phyloP scores from a whole-genome alignment of 2,888 invertebrate genomes.

The Reticulitermes lucifugus region DNA sequence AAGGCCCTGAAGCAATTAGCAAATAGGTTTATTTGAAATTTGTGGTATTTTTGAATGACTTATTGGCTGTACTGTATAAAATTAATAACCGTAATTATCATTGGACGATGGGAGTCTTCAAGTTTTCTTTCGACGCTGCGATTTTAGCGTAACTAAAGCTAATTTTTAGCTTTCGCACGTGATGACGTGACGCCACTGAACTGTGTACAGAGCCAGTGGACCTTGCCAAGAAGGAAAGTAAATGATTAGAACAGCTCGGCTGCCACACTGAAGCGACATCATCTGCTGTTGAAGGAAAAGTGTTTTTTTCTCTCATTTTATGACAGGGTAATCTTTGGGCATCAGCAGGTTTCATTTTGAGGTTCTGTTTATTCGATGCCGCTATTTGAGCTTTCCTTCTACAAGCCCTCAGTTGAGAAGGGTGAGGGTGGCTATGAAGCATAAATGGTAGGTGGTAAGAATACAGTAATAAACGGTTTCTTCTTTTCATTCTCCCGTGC shows the following conservation, averaged over 20 bases:
- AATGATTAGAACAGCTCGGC: not conserved
- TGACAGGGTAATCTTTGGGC: constrained; percentile 31
- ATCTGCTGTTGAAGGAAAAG: not conserved
- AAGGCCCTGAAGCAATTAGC: too few relatives aligned
- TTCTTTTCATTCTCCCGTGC: not conserved
- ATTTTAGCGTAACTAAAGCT: too few relatives aligned
- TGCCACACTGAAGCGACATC: not conserved
- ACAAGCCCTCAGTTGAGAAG: constrained; percentile 24
- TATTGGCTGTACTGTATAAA: too few relatives aligned
- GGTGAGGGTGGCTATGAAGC: constrained; percentile 9
- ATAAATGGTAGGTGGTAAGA: constrained; percentile 18
- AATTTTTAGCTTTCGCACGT: too few relatives aligned
- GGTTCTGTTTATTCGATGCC: constrained; percentile 33
- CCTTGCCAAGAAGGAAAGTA: not conserved
- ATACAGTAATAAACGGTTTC: constrained; percentile 14
- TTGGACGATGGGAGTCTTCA: too few relatives aligned
- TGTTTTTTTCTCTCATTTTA: constrained; percentile 13
- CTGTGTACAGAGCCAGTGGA: not conserved
- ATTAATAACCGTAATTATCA: too few relatives aligned
- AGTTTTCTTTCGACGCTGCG: too few relatives aligned
- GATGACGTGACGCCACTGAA: not conserved
- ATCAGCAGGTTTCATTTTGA: constrained; percentile 38
- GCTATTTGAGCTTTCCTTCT: constrained; percentile 27
- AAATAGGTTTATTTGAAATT: too few relatives aligned
- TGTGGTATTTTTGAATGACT: too few relatives aligned